A percentile compares a stretch with the other conserved stretches of the same genome.
Evolutionary conservation across 2,888 invertebrate genomes (phyloP).

Genomic region (Acrocera orbiculus): DNA sequence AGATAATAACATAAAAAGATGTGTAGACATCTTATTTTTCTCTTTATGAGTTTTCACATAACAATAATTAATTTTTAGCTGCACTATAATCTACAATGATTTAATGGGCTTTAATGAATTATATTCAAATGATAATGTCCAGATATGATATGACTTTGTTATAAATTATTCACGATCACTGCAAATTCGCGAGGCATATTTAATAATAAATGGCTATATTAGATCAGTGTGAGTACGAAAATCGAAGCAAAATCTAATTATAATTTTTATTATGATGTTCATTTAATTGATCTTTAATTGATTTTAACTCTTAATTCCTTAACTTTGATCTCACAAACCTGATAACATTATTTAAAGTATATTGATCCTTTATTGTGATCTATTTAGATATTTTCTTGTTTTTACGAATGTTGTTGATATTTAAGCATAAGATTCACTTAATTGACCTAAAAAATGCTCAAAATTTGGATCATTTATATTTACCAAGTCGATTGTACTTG

Average conservation of each 20-base stretch:
- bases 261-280: conserved; percentile 1
- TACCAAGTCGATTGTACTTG: conserved; percentile 28
- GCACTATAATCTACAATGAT: too few species aligned
- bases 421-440: conserved; percentile 49
- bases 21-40: neutral
- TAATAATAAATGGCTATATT: too few species aligned
- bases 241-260: too few species aligned
- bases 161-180: conserved; percentile 11
- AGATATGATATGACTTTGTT: conserved; percentile 2
- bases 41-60: too few species aligned
- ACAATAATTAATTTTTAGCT: too few species aligned
- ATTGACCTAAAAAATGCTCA: conserved; percentile 43
- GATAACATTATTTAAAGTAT: too few species aligned
- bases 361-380: too few species aligned
- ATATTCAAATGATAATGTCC: neutral
- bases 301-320: neutral
- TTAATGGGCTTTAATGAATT: too few species aligned
- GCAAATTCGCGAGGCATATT: conserved; percentile 12
- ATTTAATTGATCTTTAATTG: conserved; percentile 1
- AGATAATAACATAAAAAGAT: too few species aligned
- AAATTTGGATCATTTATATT: conserved; percentile 35
- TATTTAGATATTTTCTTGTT: too few species aligned
- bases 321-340: too few species aligned
- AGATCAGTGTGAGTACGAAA: too few species aligned
- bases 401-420: conserved; percentile 3